Conservation (phyloP, 2,888 invertebrate genomes). For the Teleogryllus oceanicus region DNA sequence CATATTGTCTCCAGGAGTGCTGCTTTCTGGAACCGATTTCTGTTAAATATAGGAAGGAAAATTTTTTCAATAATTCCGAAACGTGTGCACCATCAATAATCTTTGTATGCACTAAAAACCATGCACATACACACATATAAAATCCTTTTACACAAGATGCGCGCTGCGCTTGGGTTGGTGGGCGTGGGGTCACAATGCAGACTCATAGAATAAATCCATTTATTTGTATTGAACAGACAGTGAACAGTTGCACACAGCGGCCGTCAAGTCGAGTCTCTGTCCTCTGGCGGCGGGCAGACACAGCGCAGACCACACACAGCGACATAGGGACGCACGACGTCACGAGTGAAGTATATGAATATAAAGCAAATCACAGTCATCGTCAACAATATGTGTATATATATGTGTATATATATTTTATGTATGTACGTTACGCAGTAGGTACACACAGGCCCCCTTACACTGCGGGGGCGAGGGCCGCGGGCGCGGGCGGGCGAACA, state of each 20-base stretch:
- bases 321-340: slow-evolving; percentile 4
- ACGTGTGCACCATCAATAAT: too few relatives aligned
- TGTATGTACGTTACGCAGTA: background rate
- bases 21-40: too few relatives aligned
- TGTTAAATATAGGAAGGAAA: too few relatives aligned
- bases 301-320: slow-evolving; percentile 18
- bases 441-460: background rate
- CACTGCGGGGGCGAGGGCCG: background rate
- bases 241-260: slow-evolving; percentile 26
- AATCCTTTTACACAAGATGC: too few relatives aligned
- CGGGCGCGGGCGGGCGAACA: background rate
- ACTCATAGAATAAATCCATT: slow-evolving; percentile 27
- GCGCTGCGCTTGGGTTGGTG: background rate
- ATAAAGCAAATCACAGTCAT: slow-evolving; percentile 18
- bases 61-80: too few relatives aligned
- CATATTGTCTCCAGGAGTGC: too few relatives aligned
- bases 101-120: too few relatives aligned
- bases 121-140: too few relatives aligned
- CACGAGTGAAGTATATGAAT: slow-evolving; percentile 24
- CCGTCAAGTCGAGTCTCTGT: background rate
- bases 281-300: background rate
- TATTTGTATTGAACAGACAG: slow-evolving; percentile 30
- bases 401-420: slow-evolving; percentile 4
- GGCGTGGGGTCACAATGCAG: background rate
- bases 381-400: slow-evolving; percentile 18